These are phyloP conservation scores for Nephila pilipes DNA, from an alignment of 1,140 invertebrate species.

Conservation along the genomic window DNA sequence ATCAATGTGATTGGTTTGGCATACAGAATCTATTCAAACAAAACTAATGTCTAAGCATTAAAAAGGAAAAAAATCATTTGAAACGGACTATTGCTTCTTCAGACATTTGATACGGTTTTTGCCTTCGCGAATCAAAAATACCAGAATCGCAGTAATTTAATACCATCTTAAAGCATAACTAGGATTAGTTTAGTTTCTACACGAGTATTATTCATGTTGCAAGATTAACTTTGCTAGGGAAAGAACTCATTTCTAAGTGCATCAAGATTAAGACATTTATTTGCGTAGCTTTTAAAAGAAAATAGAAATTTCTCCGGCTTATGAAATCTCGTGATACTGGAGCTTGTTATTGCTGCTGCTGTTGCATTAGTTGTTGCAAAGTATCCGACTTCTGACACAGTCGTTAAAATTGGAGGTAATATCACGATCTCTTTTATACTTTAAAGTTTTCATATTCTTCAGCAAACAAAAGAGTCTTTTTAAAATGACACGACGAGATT, in stretches of 20 bases:
- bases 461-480: too few species aligned
- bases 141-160: background rate
- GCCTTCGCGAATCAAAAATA: background rate
- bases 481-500: too few species aligned
- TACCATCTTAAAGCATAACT: slow-evolving; percentile 3
- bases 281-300: background rate
- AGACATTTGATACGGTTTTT: background rate
- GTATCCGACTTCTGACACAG: background rate
- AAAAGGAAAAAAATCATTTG: slow-evolving; percentile 29
- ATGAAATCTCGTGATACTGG: background rate
- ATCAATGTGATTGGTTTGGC: background rate
- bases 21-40: slow-evolving; percentile 48
- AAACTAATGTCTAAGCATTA: slow-evolving; percentile 49
- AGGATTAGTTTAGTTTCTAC: background rate
- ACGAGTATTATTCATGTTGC: background rate
- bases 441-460: too few species aligned
- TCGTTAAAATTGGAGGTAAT: background rate
- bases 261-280: slow-evolving; percentile 16
- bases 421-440: background rate
- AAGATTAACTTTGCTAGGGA: background rate
- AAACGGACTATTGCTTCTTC: slow-evolving; percentile 2
- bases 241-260: background rate
- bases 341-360: background rate
- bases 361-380: background rate
- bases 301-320: background rate